Base-by-base conservation (phyloP, 2,888 invertebrate genomes). In the Drosophila anomalata region DNA sequence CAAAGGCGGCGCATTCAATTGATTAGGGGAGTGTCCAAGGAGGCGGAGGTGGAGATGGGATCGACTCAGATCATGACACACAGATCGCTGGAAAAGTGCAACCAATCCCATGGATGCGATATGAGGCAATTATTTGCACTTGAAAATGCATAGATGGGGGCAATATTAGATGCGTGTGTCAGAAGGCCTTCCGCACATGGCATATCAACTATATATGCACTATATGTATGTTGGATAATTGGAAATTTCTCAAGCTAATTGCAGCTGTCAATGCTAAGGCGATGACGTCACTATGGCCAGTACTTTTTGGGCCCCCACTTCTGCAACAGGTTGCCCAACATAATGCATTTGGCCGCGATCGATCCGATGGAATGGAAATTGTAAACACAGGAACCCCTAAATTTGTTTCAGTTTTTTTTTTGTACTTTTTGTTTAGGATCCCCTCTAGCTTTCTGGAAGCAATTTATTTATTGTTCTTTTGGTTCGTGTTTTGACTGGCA, bases 1-100 rank as follows among this genome's bases (percentile, higher is more conserved):
- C 88, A 84, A 84, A 84, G 84, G 80, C 87, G 70, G 65, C 69
- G 84, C 84, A 88, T 84, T 84, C 88, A 84, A 82, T 86, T 69
- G 71, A 62, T 73, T 62, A 39, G 60, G 54, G 54, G 67, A 57
- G 31, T 51, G 29, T 29, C 61, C 6, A 26, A 17, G 41, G 48
- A 48, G 61, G 62, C 29, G 22, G 41, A 41, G 47, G 48, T 36
- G 41, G 44, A 44, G 72, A 75, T 79, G 54, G 82, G 67, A 81
- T 66, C 75, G 78, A 73, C 79, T 77, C 73, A 66, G 76, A 42
- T 78, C 81, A 78, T 80, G 73, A 76, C 62, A 75, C 39, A 70
- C 26, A 42, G 53, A 56, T 51, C 48, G 41, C 44, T 44, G 11
- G 7, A 20, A 56, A 48, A 60, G 57, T 61, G 74, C 55, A 74